phyloP scores from a whole-genome alignment of 64 coral and sea anemone genomes.

The Stichodactyla mertensii region DNA sequence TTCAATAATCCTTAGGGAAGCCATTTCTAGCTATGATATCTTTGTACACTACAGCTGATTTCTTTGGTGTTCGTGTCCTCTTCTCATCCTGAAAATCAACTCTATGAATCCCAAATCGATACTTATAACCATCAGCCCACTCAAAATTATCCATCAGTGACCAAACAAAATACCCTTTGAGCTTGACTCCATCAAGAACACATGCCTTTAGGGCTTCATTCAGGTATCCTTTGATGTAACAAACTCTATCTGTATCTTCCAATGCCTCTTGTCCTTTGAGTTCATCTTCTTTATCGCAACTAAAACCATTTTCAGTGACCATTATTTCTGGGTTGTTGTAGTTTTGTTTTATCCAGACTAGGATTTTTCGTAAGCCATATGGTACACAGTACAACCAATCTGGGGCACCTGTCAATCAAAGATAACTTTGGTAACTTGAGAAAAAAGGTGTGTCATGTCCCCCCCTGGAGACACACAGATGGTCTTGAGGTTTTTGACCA shows the following conservation, averaged over 20 bases:
- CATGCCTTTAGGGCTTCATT: conserved; percentile 60
- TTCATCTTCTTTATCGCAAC: conserved; percentile 46
- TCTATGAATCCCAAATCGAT: conserved; percentile 80
- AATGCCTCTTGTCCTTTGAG: conserved; percentile 28
- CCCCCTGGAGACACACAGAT: too few relatives aligned
- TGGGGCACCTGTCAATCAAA: conserved; percentile 37
- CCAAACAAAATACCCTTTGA: conserved; percentile 76
- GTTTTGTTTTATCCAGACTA: conserved; percentile 75
- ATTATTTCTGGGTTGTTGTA: conserved; percentile 84
- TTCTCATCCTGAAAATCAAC: conserved; percentile 65
- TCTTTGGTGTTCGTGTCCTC: conserved; percentile 47
- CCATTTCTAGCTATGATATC: conserved; percentile 73
- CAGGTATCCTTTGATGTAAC: conserved; percentile 54
- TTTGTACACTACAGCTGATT: conserved; percentile 64
- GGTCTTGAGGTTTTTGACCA: too few relatives aligned
- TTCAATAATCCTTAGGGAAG: conserved; percentile 22
- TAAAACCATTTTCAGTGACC: conserved; percentile 91
- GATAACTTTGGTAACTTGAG: background rate
- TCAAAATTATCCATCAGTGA: conserved; percentile 81
- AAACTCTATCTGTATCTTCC: conserved; percentile 58
- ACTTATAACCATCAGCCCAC: conserved; percentile 68
- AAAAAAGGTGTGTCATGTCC: background rate
- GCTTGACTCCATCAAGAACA: conserved; percentile 42
- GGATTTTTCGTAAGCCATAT: conserved; percentile 72
- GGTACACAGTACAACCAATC: conserved; percentile 79